phyloP scores from a whole-genome alignment of 2,113 vertebrate genomes.

The Campylomormyrus tamandua region DNA sequence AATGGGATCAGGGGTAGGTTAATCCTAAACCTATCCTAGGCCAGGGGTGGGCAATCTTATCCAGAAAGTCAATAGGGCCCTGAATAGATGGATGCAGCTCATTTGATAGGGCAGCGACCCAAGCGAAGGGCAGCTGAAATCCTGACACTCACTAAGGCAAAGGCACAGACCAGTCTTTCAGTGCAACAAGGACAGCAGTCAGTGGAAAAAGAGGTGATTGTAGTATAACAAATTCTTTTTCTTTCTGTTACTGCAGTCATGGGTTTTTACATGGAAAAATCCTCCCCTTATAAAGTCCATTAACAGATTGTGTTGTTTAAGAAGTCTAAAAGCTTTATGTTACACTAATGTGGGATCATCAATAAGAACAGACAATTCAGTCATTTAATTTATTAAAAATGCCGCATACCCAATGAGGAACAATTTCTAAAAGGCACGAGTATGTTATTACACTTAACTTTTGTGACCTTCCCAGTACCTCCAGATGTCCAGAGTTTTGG shows the following conservation, averaged over 20 bases:
- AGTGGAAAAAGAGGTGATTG: constrained; percentile 8
- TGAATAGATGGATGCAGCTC: not conserved
- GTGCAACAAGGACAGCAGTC: not conserved
- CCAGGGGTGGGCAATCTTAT: no score
- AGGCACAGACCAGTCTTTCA: not conserved
- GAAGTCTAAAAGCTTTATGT: not conserved
- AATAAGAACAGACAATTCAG: not conserved
- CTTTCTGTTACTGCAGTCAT: not conserved
- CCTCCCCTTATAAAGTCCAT: not conserved
- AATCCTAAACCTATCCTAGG: not conserved
- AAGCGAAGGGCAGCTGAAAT: not conserved
- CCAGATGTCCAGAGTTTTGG: constrained; percentile 28
- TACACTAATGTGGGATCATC: not conserved
- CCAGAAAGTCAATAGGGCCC: no score
- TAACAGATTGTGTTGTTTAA: constrained; percentile 5
- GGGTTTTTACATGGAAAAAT: constrained; percentile 1
- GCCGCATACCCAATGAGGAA: constrained; percentile 2
- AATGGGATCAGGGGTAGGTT: not conserved
- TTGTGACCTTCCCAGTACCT: constrained; percentile 11
- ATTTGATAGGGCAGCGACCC: not conserved
- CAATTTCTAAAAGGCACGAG: not conserved
- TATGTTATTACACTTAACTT: constrained; percentile 20
- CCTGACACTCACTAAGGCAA: not conserved
- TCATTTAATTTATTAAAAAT: not conserved
- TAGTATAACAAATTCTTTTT: not conserved